Percentiles rank a stretch among this genome's conserved stretches.
Evolutionary conservation across 2,888 invertebrate species (phyloP).

Genomic region (Rotaria sp.): DNA sequence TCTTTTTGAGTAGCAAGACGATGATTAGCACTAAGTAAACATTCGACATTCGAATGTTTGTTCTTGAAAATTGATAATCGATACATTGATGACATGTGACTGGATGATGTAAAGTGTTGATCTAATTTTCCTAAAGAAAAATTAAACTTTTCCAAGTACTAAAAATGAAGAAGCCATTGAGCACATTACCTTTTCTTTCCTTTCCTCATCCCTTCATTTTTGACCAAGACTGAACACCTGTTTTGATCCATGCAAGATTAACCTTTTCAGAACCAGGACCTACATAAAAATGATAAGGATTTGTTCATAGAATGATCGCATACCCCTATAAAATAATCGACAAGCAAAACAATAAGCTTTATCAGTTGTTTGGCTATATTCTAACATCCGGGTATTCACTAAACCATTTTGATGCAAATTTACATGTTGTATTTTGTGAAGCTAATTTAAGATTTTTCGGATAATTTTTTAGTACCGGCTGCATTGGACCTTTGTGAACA

Average conservation of each 20-base stretch:
- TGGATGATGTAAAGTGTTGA: not conserved
- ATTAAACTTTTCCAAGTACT: too few relatives aligned
- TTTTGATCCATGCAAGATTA: not conserved
- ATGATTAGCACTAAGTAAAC: not conserved
- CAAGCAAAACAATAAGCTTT: not conserved
- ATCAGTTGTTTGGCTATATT: not conserved
- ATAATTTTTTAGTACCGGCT: not conserved
- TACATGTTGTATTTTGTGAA: not conserved
- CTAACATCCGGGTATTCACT: not conserved
- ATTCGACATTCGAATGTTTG: not conserved
- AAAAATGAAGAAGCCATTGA: too few relatives aligned
- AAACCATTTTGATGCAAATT: not conserved
- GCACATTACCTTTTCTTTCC: too few relatives aligned
- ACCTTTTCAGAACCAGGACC: not conserved
- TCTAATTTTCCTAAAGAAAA: not conserved
- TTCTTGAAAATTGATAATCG: not conserved
- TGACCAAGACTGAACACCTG: too few relatives aligned
- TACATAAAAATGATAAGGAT: not conserved
- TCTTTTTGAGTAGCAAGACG: not conserved
- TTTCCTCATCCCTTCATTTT: too few relatives aligned
- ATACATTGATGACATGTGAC: not conserved
- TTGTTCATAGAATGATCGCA: not conserved
- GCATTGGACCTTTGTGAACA: not conserved
- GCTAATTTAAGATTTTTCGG: not conserved
- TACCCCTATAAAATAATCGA: not conserved